These are phyloP conservation scores for Stichodactyla helianthus DNA, from an alignment of 64 coral and sea anemone genomes.

Conservation along the genomic window DNA sequence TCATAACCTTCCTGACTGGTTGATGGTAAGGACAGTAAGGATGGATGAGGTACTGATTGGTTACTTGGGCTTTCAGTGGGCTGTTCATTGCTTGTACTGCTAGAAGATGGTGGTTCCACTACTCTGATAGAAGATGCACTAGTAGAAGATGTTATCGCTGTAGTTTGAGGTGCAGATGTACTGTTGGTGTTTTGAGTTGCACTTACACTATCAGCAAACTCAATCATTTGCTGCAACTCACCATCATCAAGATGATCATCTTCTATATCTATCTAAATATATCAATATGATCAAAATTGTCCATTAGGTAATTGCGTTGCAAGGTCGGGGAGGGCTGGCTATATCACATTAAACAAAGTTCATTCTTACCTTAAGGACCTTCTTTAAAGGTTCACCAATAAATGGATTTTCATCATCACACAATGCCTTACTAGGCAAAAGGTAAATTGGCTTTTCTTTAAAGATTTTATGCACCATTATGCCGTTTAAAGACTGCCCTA, in stretches of 20 bases:
- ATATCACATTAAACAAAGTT: conserved; percentile 12
- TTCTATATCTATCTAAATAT: too few species aligned
- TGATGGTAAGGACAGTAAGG: conserved; percentile 37
- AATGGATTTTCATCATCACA: conserved; percentile 38
- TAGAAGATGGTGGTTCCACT: conserved; percentile 34
- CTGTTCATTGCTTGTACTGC: conserved; percentile 21
- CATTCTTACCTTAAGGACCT: conserved; percentile 21
- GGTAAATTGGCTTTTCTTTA: conserved; percentile 15
- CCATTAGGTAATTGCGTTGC: too few species aligned
- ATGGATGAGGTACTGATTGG: conserved; percentile 14
- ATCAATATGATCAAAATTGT: too few species aligned
- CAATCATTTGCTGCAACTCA: too few species aligned
- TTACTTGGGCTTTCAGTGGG: conserved; percentile 35
- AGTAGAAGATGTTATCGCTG: conserved; percentile 26
- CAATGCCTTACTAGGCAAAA: conserved; percentile 14
- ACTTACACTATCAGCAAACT: too few species aligned
- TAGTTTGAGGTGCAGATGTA: too few species aligned
- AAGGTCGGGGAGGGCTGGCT: background rate
- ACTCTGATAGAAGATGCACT: conserved; percentile 35
- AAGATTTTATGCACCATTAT: conserved; percentile 37
- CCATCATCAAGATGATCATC: too few species aligned
- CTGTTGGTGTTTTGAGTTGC: too few species aligned
- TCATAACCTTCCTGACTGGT: conserved; percentile 20
- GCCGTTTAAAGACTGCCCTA: conserved; percentile 28
- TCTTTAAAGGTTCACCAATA: conserved; percentile 33